Evolutionary conservation across 2,888 invertebrate species (phyloP).

Genomic region (Lathronympha strigana): DNA sequence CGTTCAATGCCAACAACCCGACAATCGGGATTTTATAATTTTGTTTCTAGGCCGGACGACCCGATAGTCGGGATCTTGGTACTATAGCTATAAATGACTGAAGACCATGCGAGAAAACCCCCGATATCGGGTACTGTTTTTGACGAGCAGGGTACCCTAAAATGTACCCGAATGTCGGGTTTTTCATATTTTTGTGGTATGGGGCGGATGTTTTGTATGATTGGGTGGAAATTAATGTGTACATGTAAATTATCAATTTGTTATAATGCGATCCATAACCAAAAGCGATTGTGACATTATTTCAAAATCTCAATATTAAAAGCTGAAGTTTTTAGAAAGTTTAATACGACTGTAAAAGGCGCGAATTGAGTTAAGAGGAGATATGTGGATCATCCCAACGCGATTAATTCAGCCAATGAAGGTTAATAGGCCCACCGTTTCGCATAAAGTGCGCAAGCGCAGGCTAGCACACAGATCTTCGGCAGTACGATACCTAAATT

Average conservation of each 20-base stretch:
- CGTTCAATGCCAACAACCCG: no score
- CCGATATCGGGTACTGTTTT: no score
- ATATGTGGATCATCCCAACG: conserved; percentile 36
- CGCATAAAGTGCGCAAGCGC: conserved; percentile 39
- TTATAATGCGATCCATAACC: conserved; percentile 19
- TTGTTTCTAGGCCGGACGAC: no score
- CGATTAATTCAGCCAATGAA: conserved; percentile 39
- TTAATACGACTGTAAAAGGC: conserved; percentile 10
- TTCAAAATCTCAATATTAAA: conserved; percentile 22
- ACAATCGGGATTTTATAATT: no score
- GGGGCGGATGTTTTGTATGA: no score
- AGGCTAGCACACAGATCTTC: background rate
- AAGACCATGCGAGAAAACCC: no score
- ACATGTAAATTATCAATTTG: conserved; percentile 37
- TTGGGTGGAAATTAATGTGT: no score
- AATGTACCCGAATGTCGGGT: no score
- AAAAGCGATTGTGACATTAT: conserved; percentile 22
- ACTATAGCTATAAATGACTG: no score
- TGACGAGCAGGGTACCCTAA: no score
- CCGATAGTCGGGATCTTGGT: no score
- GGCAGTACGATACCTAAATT: conserved; percentile 8
- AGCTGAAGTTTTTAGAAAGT: conserved; percentile 24
- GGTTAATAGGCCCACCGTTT: conserved; percentile 42
- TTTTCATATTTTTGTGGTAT: no score
- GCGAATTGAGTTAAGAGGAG: background rate